Conservation (phyloP, 2,888 invertebrate species). For the Glyphotaelius pellucidus region DNA sequence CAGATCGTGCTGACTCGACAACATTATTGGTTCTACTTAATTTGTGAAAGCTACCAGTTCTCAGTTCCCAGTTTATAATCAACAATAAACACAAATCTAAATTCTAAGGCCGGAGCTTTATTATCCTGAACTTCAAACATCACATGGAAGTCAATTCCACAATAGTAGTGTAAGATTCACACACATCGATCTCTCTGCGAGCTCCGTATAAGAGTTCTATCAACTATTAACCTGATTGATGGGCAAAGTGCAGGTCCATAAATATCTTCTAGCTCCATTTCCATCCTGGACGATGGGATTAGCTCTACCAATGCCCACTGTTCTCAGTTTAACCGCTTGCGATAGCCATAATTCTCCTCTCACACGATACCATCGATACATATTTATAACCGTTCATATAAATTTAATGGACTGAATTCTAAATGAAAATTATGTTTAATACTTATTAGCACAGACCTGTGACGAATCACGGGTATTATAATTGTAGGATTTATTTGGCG, state of each 20-base stretch:
- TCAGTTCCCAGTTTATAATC: not conserved
- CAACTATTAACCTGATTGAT: constrained; percentile 40
- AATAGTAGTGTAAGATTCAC: constrained; percentile 16
- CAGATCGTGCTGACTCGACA: not conserved
- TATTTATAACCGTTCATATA: not conserved
- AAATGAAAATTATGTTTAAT: not conserved
- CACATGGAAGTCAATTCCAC: constrained; percentile 10
- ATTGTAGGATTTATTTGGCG: too few species aligned
- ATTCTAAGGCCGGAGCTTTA: not conserved
- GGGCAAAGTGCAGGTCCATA: constrained; percentile 9
- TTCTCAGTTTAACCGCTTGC: not conserved
- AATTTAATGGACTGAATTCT: not conserved
- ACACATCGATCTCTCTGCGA: constrained; percentile 48
- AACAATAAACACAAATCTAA: not conserved
- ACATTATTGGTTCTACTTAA: not conserved
- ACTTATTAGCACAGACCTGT: too few species aligned
- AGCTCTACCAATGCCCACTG: not conserved
- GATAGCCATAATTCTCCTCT: not conserved
- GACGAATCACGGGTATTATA: too few species aligned
- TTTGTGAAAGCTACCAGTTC: too few species aligned
- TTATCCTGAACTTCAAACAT: not conserved
- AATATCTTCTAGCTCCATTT: constrained; percentile 32
- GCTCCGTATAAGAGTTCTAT: constrained; percentile 45
- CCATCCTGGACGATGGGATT: not conserved
- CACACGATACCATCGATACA: not conserved